Percentiles rank a stretch among this genome's conserved stretches.
Conservation (phyloP, 2,888 invertebrate species). For the Nowickia ferox region DNA sequence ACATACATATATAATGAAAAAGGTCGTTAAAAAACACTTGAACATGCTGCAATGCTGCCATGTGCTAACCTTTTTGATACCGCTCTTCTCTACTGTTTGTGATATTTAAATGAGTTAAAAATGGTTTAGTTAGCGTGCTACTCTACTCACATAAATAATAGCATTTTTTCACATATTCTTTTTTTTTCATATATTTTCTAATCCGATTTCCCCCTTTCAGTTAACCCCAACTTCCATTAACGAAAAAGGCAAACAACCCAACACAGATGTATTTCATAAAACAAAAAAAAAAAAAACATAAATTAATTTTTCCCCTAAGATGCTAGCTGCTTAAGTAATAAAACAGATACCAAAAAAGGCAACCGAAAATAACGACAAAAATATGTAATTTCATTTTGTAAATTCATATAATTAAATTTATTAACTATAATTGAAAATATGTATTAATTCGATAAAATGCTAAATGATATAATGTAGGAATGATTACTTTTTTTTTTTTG, state of each 20-base stretch:
- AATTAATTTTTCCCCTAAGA: slow-evolving; percentile 66
- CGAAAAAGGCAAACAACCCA: slow-evolving; percentile 67
- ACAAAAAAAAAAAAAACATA: slow-evolving; percentile 64
- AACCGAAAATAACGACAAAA: slow-evolving; percentile 64
- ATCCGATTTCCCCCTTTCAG: slow-evolving; percentile 69
- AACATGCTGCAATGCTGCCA: slow-evolving; percentile 30
- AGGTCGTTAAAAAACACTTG: slow-evolving; percentile 56
- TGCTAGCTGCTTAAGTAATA: slow-evolving; percentile 71
- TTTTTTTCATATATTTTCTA: slow-evolving; percentile 10
- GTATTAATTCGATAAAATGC: neutral
- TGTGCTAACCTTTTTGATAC: slow-evolving; percentile 25
- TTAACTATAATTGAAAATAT: neutral
- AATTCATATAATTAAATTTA: slow-evolving; percentile 41
- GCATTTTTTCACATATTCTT: slow-evolving; percentile 26
- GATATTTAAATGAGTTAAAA: neutral
- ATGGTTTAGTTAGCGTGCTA: neutral
- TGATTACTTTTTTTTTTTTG: no score
- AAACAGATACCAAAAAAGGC: slow-evolving; percentile 71
- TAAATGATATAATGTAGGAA: neutral
- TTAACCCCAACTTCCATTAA: slow-evolving; percentile 76
- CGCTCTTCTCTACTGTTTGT: slow-evolving; percentile 1
- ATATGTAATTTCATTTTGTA: slow-evolving; percentile 57
- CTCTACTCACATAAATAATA: slow-evolving; percentile 33
- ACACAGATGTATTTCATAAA: slow-evolving; percentile 72
- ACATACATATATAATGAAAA: slow-evolving; percentile 5